Percentiles rank a stretch among this genome's conserved stretches.
phyloP scores from a whole-genome alignment of 2,797 vertebrate genomes.

The Phataginus tricuspis region DNA sequence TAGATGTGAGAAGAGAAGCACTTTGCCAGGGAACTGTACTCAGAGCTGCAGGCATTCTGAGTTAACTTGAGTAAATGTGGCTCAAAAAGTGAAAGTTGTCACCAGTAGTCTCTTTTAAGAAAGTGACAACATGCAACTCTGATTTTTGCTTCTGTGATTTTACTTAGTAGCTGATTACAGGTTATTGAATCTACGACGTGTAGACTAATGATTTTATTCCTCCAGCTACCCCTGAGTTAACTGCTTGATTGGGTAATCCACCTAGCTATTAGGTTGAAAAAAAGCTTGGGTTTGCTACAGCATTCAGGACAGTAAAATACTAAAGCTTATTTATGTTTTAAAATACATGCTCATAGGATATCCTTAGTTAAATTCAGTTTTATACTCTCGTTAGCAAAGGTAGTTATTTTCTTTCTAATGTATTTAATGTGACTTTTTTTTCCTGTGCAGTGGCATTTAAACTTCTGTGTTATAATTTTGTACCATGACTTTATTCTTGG shows the following conservation, averaged over 20 bases:
- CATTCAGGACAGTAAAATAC: slow-evolving; percentile 53
- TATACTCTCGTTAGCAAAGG: slow-evolving; percentile 8
- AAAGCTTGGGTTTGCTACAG: not conserved
- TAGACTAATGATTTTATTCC: not conserved
- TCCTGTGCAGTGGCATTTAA: not conserved
- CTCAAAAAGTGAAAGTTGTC: slow-evolving; percentile 40
- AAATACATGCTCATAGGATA: slow-evolving; percentile 61
- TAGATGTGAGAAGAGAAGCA: not conserved
- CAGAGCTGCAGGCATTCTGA: not conserved
- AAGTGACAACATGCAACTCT: not conserved
- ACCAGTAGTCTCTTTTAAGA: not conserved
- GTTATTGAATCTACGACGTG: not conserved
- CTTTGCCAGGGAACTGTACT: not conserved
- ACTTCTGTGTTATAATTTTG: not conserved
- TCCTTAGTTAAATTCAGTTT: not conserved
- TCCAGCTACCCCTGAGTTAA: not conserved
- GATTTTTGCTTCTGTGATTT: not conserved
- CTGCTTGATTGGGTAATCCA: slow-evolving; percentile 47
- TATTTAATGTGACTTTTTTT: slow-evolving; percentile 41
- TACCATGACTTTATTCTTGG: not conserved
- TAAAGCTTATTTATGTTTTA: not conserved
- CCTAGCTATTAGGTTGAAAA: slow-evolving; percentile 34
- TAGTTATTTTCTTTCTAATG: slow-evolving; percentile 69
- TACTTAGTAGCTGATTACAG: slow-evolving; percentile 53
- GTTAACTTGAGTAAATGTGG: slow-evolving; percentile 37